A percentile compares a stretch with the other conserved stretches of the same genome.
Conservation (phyloP, 2,888 invertebrate species). For the Proisotoma minuta region DNA sequence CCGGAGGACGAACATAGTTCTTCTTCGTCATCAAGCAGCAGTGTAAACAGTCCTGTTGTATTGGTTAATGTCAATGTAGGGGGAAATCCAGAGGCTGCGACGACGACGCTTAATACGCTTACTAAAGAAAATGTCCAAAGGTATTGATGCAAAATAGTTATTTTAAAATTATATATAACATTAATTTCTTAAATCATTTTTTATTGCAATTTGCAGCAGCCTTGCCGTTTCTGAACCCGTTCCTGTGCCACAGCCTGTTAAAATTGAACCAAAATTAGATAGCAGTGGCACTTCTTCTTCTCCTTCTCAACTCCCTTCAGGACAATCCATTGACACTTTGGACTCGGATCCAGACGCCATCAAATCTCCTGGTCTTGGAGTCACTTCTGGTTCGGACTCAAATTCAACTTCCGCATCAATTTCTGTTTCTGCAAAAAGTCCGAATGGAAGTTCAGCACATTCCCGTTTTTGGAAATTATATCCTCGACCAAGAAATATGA, state of each 20-base stretch:
- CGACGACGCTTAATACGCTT: too few relatives aligned
- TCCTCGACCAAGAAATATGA: constrained; percentile 67
- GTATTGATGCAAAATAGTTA: too few relatives aligned
- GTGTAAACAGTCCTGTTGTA: neutral
- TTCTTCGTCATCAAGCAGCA: neutral
- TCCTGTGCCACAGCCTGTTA: too few relatives aligned
- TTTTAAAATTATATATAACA: too few relatives aligned
- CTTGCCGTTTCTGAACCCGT: too few relatives aligned
- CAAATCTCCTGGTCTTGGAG: neutral
- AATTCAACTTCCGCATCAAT: neutral
- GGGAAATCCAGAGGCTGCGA: neutral
- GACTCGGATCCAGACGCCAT: neutral
- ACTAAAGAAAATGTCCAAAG: too few relatives aligned
- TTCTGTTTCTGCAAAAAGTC: neutral
- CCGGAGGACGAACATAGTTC: neutral
- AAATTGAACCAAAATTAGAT: too few relatives aligned
- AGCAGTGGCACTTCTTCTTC: neutral
- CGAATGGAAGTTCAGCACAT: neutral
- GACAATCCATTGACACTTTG: neutral
- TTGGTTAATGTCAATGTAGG: neutral
- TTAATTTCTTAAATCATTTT: too few relatives aligned
- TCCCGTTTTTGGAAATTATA: constrained; percentile 60
- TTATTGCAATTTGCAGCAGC: too few relatives aligned
- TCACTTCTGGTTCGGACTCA: neutral
- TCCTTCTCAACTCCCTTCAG: neutral